A percentile compares a stretch with the other conserved stretches of the same genome.
Conservation (phyloP, 2,113 vertebrate genomes). For the Zosterops pallidus region DNA sequence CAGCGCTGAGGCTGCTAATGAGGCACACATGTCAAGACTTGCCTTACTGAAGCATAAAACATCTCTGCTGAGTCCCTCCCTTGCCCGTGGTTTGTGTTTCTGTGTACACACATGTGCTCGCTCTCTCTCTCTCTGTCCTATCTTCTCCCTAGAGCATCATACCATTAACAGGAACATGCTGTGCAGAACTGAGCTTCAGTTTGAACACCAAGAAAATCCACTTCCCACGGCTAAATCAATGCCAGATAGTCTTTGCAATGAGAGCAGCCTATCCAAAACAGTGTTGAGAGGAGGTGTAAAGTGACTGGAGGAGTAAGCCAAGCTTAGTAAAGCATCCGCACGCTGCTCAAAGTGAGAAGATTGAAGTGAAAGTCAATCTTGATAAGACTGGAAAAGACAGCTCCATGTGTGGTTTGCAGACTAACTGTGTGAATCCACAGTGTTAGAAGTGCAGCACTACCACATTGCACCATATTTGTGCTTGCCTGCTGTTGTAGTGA, state of each 20-base stretch:
- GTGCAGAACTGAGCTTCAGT: neutral
- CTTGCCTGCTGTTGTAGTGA: neutral
- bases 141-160: constrained; percentile 29
- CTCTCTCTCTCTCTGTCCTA: neutral
- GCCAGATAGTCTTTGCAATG: neutral
- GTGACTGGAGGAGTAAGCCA: neutral
- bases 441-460: neutral
- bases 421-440: neutral
- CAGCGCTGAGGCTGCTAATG: neutral
- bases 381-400: neutral
- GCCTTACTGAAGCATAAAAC: constrained; percentile 28
- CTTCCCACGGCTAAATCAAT: neutral
- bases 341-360: neutral
- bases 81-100: neutral
- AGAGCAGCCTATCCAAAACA: neutral
- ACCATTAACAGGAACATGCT: constrained; percentile 14
- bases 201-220: neutral
- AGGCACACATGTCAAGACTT: constrained; percentile 56
- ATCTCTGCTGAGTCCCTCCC: constrained; percentile 21
- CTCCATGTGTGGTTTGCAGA: neutral
- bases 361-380: neutral
- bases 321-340: neutral
- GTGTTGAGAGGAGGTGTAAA: neutral
- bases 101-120: neutral
- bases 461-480: rapidly evolving